These are phyloP conservation scores for Hemitrygon akajei DNA, from an alignment of 2,797 vertebrate species.

Conservation along the genomic window DNA sequence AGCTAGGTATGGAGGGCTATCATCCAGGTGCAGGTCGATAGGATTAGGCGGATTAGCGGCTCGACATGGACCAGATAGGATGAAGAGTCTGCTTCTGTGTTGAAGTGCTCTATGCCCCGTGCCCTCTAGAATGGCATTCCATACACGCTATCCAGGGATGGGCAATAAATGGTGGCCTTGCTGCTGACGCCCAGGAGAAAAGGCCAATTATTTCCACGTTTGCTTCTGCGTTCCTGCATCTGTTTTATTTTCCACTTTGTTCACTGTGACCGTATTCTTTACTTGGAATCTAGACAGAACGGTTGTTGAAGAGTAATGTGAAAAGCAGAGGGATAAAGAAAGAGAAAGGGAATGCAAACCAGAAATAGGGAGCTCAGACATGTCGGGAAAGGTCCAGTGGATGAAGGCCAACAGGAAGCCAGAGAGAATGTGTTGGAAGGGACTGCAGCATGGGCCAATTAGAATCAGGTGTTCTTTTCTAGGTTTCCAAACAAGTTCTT, in stretches of 20 bases:
- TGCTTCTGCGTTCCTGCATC: not conserved
- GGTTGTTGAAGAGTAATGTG: slow-evolving; percentile 3
- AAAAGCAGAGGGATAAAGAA: not conserved
- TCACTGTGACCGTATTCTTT: not conserved
- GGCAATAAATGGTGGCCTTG: too few species aligned
- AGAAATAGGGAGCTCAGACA: not conserved
- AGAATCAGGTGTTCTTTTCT: slow-evolving; percentile 27
- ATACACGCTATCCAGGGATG: too few species aligned
- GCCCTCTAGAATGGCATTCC: too few species aligned
- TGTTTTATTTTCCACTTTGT: not conserved
- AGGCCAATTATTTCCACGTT: not conserved
- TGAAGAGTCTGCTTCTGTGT: too few species aligned
- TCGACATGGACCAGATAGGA: too few species aligned
- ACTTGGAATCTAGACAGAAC: not conserved
- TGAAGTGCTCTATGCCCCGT: too few species aligned
- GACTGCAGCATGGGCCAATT: not conserved
- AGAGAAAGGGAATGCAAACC: not conserved
- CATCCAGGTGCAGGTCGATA: too few species aligned
- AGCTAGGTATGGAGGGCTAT: too few species aligned
- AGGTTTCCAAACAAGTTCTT: not conserved
- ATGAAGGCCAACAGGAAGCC: slow-evolving; percentile 25
- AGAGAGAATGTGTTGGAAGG: slow-evolving; percentile 31
- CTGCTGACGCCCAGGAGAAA: not conserved
- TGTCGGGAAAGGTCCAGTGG: not conserved
- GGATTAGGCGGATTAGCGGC: too few species aligned